Evolutionary conservation across 1,140 invertebrate species (phyloP), one percentile per base, ranked within the genome.

Genomic region (Cataglyphis hispanica): DNA sequence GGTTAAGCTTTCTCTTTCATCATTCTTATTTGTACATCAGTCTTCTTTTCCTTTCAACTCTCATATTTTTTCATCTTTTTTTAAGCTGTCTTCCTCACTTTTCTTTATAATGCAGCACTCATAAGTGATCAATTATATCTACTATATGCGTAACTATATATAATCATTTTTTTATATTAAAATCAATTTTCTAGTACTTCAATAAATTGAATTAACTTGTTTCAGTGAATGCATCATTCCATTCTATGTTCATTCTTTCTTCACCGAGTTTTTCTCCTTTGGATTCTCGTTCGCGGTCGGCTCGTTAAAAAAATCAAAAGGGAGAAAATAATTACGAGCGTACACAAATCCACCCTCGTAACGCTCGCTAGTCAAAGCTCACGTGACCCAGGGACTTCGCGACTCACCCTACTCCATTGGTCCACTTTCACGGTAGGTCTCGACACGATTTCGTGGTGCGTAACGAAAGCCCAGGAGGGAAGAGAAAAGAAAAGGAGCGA

Each of bases 351-450:
- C 63, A 90, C 70, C 83, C 81, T 81, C 77, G 84, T 90, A 90
- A 90, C 86, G 89, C 74, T 90, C 89, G 70, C 86, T 91, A 90
- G 89, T 88, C 89, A 90, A 90, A 90, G 88, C 86, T 90, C 86
- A 90, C 86, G 86, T 87, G 88, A 87, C 83, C 77, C 74, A 60
- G 72, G 85, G 80, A 70, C 72, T 84, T 89, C 63, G 53, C 37
- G 87, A 84, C 66, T 37, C 77, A 81, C 84, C 87, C 77, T 88
- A 83, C 58, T 58, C 85, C 80, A 85, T 89, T 90, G 88, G 88
- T 90, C 86, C 77, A 90, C 86, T 90, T 90, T 90, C 63, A 87
- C 63, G 81, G 66, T 87, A 58, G 58, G 81, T 90, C 89, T 90
- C 88, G 88, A 87, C 89, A 89, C 85, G 88, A 90, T 90, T 89